Conservation (phyloP, 2,113 vertebrate species). For the Cathartes aura region DNA sequence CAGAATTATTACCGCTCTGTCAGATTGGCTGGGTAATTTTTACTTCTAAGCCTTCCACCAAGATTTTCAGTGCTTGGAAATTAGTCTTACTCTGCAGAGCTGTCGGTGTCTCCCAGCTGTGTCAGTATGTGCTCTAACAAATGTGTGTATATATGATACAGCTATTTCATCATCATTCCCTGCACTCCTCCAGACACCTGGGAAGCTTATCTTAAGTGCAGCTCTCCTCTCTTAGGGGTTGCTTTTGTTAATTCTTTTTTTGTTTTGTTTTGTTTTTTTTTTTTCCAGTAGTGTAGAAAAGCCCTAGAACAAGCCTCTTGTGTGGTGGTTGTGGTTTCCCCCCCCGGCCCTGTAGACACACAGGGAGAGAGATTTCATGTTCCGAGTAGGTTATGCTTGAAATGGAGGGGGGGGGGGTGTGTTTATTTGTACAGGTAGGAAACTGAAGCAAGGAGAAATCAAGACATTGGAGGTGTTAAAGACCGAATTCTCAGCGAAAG, state of each 20-base stretch:
- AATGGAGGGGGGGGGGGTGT: neutral
- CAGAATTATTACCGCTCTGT: slow-evolving; percentile 7
- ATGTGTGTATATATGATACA: neutral
- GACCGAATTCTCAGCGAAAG: neutral
- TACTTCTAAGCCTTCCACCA: neutral
- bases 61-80: slow-evolving; percentile 11
- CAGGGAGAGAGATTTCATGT: neutral
- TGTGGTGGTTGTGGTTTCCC: too few relatives aligned
- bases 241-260: neutral
- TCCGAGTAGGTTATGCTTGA: neutral
- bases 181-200: neutral
- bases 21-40: slow-evolving; percentile 32
- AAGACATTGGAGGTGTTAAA: neutral
- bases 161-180: slow-evolving; percentile 32
- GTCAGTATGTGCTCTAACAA: slow-evolving; percentile 23
- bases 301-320: neutral
- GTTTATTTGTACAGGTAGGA: neutral
- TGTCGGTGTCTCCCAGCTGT: slow-evolving; percentile 29
- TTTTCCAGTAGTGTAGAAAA: neutral
- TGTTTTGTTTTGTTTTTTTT: too few relatives aligned
- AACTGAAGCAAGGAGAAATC: neutral
- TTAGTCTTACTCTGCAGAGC: slow-evolving; percentile 39
- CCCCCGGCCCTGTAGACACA: neutral
- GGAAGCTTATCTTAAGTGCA: slow-evolving; percentile 30
- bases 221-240: neutral